Percentiles rank a stretch among this genome's conserved stretches.
Conservation (phyloP, 2,888 invertebrate genomes). For the Eristalis pertinax region DNA sequence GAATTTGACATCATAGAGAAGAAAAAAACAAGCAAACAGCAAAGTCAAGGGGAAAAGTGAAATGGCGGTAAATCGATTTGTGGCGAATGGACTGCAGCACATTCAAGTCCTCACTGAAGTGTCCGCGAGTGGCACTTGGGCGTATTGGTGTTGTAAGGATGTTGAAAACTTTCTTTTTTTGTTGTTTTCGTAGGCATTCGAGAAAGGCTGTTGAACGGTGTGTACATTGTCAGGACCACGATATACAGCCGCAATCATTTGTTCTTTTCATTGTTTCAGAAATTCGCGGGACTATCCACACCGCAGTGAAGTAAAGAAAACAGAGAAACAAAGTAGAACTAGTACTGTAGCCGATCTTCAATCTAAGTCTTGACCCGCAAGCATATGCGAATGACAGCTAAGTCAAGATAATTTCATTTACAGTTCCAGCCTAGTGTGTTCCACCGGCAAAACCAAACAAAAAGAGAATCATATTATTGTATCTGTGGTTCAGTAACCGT, state of each 20-base stretch:
- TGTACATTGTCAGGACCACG: too few relatives aligned
- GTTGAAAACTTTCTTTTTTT: not conserved
- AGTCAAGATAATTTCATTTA: constrained; percentile 31
- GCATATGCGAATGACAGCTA: not conserved
- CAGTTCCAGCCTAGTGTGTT: constrained; percentile 23
- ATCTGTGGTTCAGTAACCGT: constrained; percentile 15
- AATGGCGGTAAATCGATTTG: constrained; percentile 11
- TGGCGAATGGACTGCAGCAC: not conserved
- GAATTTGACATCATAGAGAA: not conserved
- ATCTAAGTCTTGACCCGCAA: constrained; percentile 12
- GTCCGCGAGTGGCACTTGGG: not conserved
- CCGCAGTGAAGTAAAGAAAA: too few relatives aligned
- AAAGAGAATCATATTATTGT: not conserved
- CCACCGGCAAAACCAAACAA: not conserved
- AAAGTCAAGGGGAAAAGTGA: not conserved
- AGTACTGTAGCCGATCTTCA: too few relatives aligned
- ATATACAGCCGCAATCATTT: too few relatives aligned
- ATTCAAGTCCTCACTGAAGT: not conserved
- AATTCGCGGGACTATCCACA: too few relatives aligned
- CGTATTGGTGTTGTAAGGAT: not conserved
- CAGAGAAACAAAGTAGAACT: too few relatives aligned
- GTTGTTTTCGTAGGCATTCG: not conserved
- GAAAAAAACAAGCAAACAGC: not conserved
- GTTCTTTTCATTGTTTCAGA: too few relatives aligned
- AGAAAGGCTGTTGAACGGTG: too few relatives aligned